Conservation (phyloP, 1,140 invertebrate species). For the Akabosia matsudoensis region DNA sequence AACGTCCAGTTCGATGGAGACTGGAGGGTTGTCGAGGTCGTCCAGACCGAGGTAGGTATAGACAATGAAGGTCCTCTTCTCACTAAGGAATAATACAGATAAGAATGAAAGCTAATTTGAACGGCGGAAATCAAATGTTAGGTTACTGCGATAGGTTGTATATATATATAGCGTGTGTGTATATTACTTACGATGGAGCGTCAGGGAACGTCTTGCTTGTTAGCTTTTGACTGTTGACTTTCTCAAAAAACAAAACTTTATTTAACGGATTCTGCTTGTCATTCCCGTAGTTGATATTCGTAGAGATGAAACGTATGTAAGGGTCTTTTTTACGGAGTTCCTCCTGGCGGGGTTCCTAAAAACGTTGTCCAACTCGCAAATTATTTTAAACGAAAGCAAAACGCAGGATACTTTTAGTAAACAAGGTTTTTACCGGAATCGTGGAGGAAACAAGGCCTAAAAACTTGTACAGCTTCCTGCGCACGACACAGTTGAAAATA, state of each 20-base stretch:
- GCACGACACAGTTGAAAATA: conserved; percentile 30
- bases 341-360: conserved; percentile 21
- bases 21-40: too few relatives aligned
- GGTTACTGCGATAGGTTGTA: too few relatives aligned
- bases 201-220: background rate
- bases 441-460: conserved; percentile 28
- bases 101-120: background rate
- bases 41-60: too few relatives aligned
- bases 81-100: background rate
- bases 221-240: background rate
- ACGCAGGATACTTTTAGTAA: background rate
- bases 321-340: conserved; percentile 18
- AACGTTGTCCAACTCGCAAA: background rate
- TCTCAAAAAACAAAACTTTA: conserved; percentile 36
- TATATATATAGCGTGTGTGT: too few relatives aligned
- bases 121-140: too few relatives aligned
- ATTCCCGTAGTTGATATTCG: conserved; percentile 34
- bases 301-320: conserved; percentile 9
- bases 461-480: conserved; percentile 37
- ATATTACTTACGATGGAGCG: background rate
- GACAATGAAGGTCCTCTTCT: conserved; percentile 14
- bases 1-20: conserved; percentile 7
- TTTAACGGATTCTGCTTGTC: conserved; percentile 37
- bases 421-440: conserved; percentile 17
- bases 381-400: background rate